These are phyloP conservation scores for Brassicogethes aeneus DNA, from an alignment of 2,888 invertebrate species.

Conservation along the genomic window DNA sequence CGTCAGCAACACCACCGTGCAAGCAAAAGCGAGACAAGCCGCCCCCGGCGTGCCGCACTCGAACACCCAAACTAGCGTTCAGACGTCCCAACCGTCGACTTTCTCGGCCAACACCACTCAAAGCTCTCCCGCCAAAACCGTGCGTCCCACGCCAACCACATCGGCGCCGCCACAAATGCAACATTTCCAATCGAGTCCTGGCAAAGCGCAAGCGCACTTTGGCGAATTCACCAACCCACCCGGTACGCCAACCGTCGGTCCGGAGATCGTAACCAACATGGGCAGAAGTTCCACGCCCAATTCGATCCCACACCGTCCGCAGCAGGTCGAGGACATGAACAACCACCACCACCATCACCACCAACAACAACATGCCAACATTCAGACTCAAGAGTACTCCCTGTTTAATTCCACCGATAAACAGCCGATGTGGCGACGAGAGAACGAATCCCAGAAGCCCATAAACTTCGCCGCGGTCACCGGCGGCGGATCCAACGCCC, in stretches of 20 bases:
- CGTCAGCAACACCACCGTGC: conserved; percentile 1
- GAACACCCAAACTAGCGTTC: background rate
- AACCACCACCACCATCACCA: conserved; percentile 28
- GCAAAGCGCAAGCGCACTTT: conserved; percentile 17
- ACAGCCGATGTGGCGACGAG: conserved; percentile 51
- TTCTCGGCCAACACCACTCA: conserved; percentile 10
- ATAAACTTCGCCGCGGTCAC: conserved; percentile 67
- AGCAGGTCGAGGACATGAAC: too few species aligned
- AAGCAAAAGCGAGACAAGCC: background rate
- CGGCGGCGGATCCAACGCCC: conserved; percentile 46
- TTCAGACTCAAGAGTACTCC: conserved; percentile 63
- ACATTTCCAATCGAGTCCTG: conserved; percentile 31
- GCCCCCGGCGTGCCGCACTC: background rate
- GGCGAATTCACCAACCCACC: conserved; percentile 6
- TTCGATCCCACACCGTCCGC: conserved; percentile 1
- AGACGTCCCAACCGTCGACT: conserved; percentile 6
- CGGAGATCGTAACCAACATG: conserved; percentile 4
- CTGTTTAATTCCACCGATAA: conserved; percentile 74
- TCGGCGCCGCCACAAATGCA: conserved; percentile 39
- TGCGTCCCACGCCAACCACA: conserved; percentile 35
- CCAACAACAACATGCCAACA: conserved; percentile 17
- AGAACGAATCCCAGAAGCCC: conserved; percentile 48
- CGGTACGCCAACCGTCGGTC: conserved; percentile 10
- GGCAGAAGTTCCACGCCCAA: conserved; percentile 19
- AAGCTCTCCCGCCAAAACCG: conserved; percentile 30